Conservation (phyloP, 2,888 invertebrate genomes). For the Noctuana brunneofusca region DNA sequence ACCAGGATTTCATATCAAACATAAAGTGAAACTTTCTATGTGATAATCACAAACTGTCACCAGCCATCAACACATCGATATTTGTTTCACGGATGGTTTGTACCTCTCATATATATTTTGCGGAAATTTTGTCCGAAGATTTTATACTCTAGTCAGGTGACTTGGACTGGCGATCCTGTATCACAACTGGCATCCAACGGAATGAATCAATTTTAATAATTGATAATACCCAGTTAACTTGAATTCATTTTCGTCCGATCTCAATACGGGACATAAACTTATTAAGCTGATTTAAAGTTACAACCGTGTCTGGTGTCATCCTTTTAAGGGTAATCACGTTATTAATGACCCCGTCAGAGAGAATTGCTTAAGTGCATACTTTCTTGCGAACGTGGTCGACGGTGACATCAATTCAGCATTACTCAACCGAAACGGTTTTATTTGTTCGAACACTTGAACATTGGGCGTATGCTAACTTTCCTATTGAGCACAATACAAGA, state of each 20-base stretch:
- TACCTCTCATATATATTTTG: conserved; percentile 22
- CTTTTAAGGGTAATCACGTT: conserved; percentile 36
- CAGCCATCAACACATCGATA: conserved; percentile 4
- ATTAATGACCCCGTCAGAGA: conserved; percentile 38
- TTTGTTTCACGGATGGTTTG: conserved; percentile 9
- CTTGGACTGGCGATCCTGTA: conserved; percentile 18
- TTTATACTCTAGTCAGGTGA: conserved; percentile 26
- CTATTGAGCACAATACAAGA: background rate
- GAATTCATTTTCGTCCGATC: conserved; percentile 25
- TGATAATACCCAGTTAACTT: conserved; percentile 34
- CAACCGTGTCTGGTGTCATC: conserved; percentile 36
- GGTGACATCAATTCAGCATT: conserved; percentile 30
- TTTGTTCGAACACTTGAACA: conserved; percentile 1
- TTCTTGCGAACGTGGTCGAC: conserved; percentile 30
- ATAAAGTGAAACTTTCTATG: conserved; percentile 9
- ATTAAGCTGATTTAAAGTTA: conserved; percentile 34
- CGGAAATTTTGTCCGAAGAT: background rate
- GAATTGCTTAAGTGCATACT: conserved; percentile 38
- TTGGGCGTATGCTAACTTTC: background rate
- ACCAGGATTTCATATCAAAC: conserved; percentile 16
- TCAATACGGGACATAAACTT: conserved; percentile 33
- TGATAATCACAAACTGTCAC: conserved; percentile 16
- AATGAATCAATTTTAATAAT: conserved; percentile 35
- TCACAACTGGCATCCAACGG: conserved; percentile 7
- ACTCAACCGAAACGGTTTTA: conserved; percentile 18